Conservation (phyloP, 2,797 vertebrate species). For the Halcyon chelicuti region DNA sequence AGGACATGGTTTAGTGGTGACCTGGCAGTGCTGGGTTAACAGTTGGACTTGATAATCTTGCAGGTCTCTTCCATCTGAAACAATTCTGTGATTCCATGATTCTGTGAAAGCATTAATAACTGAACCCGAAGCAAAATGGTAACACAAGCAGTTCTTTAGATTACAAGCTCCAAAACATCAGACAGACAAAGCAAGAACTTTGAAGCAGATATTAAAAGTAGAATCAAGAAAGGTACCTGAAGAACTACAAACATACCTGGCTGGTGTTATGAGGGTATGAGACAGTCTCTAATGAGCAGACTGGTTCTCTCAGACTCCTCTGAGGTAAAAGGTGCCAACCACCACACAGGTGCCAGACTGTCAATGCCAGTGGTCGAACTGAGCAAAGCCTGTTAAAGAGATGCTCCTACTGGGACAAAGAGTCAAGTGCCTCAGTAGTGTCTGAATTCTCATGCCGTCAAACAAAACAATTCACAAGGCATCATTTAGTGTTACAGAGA, state of each 20-base stretch:
- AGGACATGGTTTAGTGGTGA: not conserved
- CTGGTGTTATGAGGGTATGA: not conserved
- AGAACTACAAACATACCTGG: not conserved
- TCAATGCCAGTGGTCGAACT: accelerated
- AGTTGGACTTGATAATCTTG: not conserved
- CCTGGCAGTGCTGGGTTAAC: not conserved
- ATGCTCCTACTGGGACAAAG: not conserved
- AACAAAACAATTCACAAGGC: not conserved
- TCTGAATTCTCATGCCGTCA: not conserved
- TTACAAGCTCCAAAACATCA: not conserved
- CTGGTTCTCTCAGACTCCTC: not conserved
- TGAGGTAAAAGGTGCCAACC: not conserved
- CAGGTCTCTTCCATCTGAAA: not conserved
- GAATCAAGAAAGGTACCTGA: not conserved
- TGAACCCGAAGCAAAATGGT: not conserved
- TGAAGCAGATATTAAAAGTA: not conserved
- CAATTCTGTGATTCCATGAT: not conserved
- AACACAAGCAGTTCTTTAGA: not conserved
- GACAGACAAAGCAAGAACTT: not conserved
- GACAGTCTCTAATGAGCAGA: not conserved
- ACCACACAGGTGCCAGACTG: not conserved
- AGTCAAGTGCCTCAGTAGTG: not conserved
- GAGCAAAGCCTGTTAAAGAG: not conserved
- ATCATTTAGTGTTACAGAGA: not conserved
- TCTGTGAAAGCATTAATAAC: not conserved